phyloP scores from a whole-genome alignment of 2,888 invertebrate genomes.

The Liodrosophila aerea region DNA sequence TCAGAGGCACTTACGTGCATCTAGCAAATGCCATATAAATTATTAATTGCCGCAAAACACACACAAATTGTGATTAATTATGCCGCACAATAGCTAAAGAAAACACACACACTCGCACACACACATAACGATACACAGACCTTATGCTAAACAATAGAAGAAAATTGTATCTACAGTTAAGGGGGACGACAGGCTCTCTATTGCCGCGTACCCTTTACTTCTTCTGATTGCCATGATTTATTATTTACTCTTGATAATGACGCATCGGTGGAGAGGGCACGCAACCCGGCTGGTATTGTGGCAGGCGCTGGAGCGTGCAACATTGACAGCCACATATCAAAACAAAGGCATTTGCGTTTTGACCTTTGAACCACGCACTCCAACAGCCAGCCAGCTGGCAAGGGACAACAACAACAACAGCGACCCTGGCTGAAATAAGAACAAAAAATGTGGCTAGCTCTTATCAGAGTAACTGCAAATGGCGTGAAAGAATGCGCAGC shows the following conservation, averaged over 20 bases:
- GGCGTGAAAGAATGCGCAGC: slow-evolving; percentile 77
- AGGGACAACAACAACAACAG: neutral
- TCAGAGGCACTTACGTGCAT: slow-evolving; percentile 10
- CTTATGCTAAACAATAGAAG: slow-evolving; percentile 48
- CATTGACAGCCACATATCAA: slow-evolving; percentile 69
- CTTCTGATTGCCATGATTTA: slow-evolving; percentile 61
- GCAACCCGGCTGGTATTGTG: slow-evolving; percentile 12
- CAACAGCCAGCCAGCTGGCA: slow-evolving; percentile 23
- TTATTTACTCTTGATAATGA: slow-evolving; percentile 75
- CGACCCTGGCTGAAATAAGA: slow-evolving; percentile 6
- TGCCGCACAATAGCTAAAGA: slow-evolving; percentile 52
- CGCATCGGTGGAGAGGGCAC: slow-evolving; percentile 39
- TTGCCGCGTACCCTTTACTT: slow-evolving; percentile 6
- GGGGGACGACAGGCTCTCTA: slow-evolving; percentile 5
- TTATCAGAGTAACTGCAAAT: slow-evolving; percentile 75
- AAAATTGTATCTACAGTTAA: slow-evolving; percentile 39
- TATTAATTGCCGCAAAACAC: slow-evolving; percentile 69
- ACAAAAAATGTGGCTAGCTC: slow-evolving; percentile 54
- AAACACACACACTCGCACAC: slow-evolving; percentile 19
- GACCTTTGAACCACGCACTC: slow-evolving; percentile 57
- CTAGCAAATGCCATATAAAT: slow-evolving; percentile 53
- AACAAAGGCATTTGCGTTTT: slow-evolving; percentile 67
- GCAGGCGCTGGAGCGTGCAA: slow-evolving; percentile 25
- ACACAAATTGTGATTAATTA: slow-evolving; percentile 74
- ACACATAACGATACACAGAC: slow-evolving; percentile 5